Percentiles rank a stretch among this genome's conserved stretches.
These are phyloP conservation scores for Toxostoma redivivum DNA, from an alignment of 2,113 vertebrate species.

Conservation along the genomic window DNA sequence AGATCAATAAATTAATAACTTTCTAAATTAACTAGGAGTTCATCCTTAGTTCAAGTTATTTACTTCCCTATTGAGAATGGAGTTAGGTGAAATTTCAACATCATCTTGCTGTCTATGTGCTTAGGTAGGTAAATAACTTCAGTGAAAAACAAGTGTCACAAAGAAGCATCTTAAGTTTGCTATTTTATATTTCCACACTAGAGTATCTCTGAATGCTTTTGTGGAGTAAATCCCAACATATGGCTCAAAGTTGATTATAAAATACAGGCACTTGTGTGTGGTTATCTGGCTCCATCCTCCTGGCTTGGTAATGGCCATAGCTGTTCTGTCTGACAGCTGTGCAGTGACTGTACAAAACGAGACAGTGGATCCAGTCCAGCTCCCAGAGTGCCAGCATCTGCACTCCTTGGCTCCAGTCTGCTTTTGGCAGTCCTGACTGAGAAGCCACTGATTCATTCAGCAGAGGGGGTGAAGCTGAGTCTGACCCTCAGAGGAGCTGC, in stretches of 20 bases:
- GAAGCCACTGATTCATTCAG: neutral
- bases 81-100: neutral
- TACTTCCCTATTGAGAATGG: neutral
- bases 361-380: neutral
- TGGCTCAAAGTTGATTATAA: neutral
- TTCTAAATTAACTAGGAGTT: neutral
- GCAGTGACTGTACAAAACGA: neutral
- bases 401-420: neutral
- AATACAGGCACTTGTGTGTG: neutral
- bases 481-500: neutral
- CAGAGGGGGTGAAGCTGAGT: neutral
- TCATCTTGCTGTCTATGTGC: neutral
- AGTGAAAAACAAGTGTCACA: neutral
- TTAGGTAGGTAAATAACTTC: neutral
- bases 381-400: constrained; percentile 42
- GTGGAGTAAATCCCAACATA: neutral
- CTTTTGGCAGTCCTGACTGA: neutral
- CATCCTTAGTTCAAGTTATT: neutral
- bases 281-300: neutral
- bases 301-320: neutral
- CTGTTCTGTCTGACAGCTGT: constrained; percentile 31
- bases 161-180: neutral
- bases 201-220: neutral
- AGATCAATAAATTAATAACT: neutral
- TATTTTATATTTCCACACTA: neutral